These are phyloP conservation scores for Grapholita molesta DNA, from an alignment of 1,140 invertebrate species.

Conservation along the genomic window DNA sequence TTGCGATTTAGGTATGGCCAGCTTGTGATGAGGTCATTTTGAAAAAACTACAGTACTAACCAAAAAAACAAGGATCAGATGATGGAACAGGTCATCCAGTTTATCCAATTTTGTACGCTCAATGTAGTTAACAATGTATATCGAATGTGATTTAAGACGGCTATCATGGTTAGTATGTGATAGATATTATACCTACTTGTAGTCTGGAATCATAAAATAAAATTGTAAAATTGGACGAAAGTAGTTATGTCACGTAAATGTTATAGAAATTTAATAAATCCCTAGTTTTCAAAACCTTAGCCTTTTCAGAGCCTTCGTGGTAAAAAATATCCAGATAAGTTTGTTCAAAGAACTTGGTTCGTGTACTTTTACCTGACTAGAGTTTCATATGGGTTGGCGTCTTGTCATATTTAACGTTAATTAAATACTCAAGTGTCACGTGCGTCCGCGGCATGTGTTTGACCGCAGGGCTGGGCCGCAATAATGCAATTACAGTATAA, in stretches of 20 bases:
- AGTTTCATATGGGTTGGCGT: too few relatives aligned
- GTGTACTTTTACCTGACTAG: too few relatives aligned
- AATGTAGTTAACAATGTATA: neutral
- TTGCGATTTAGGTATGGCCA: slow-evolving; percentile 25
- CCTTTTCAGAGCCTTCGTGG: too few relatives aligned
- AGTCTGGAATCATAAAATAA: neutral
- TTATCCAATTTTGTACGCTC: neutral
- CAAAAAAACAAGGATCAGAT: neutral
- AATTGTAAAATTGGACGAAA: neutral
- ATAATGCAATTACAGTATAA: neutral
- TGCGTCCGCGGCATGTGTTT: neutral
- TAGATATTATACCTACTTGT: neutral
- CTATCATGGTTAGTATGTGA: neutral
- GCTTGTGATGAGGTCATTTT: neutral
- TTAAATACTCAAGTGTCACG: too few relatives aligned
- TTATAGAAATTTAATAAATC: too few relatives aligned
- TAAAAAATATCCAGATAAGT: too few relatives aligned
- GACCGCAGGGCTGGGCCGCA: neutral
- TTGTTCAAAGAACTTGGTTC: too few relatives aligned
- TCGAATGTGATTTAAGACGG: neutral
- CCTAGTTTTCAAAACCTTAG: too few relatives aligned
- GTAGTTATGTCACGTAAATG: too few relatives aligned
- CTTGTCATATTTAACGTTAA: too few relatives aligned
- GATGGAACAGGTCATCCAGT: neutral
- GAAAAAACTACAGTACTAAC: neutral